A percentile compares a stretch with the other conserved stretches of the same genome.
Conservation (phyloP, 2,797 vertebrate species). For the Pterois miles region DNA sequence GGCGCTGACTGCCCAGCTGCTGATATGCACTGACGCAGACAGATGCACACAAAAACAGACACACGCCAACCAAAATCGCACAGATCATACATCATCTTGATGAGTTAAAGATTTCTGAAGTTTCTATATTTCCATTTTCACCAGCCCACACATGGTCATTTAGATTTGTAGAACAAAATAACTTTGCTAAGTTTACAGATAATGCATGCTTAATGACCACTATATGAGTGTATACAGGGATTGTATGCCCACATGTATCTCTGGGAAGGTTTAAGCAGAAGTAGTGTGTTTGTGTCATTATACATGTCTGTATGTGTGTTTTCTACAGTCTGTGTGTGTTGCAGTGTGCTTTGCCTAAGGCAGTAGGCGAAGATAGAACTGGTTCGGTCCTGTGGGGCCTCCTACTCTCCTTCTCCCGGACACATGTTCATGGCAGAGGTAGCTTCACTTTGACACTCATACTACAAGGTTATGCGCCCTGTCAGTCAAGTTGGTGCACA, state of each 20-base stretch:
- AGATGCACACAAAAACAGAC: background rate
- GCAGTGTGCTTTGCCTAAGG: constrained; percentile 36
- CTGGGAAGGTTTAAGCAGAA: background rate
- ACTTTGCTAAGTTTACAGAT: background rate
- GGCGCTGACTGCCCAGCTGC: constrained; percentile 8
- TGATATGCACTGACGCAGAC: background rate
- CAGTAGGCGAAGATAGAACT: constrained; percentile 9
- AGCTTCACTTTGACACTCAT: constrained; percentile 53
- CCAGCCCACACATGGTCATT: background rate
- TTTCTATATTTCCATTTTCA: background rate
- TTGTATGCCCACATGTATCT: background rate
- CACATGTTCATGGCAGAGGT: constrained; percentile 29
- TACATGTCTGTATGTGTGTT: constrained; percentile 6
- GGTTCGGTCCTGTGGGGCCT: constrained; percentile 29
- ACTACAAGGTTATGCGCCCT: constrained; percentile 39
- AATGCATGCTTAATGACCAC: background rate
- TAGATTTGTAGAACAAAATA: background rate
- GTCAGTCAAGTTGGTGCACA: constrained; percentile 42
- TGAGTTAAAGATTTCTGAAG: background rate
- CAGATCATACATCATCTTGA: background rate
- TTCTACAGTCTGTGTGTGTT: background rate
- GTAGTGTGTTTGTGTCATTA: background rate
- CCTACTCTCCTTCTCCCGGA: constrained; percentile 24
- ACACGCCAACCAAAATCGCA: background rate
- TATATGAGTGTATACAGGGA: background rate